These are phyloP conservation scores for Octopus bimaculoides DNA, from an alignment of 1,140 invertebrate species.

Conservation along the genomic window DNA sequence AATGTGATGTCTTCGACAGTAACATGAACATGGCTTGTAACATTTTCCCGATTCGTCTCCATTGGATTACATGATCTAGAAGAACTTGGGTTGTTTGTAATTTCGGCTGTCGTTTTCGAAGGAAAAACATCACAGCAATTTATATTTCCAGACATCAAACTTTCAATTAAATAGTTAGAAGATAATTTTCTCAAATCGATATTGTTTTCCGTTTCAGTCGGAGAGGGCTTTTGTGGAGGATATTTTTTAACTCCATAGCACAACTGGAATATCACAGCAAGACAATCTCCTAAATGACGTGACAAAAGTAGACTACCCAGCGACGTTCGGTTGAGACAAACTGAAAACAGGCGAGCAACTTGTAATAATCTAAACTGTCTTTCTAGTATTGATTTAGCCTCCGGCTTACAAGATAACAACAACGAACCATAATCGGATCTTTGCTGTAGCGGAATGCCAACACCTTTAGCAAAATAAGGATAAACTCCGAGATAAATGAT, in stretches of 20 bases:
- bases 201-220: background rate
- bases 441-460: slow-evolving; percentile 62
- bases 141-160: background rate
- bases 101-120: background rate
- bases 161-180: background rate
- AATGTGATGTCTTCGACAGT: slow-evolving; percentile 61
- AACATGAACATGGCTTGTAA: background rate
- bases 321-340: slow-evolving; percentile 51
- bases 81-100: background rate
- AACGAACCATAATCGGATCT: slow-evolving; percentile 34
- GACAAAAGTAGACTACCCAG: slow-evolving; percentile 54
- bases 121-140: too few species aligned
- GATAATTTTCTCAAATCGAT: background rate
- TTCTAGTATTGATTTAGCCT: slow-evolving; percentile 10
- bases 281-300: slow-evolving; percentile 58
- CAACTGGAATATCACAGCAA: slow-evolving; percentile 71
- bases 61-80: background rate
- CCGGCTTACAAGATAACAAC: slow-evolving; percentile 12
- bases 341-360: slow-evolving; percentile 41
- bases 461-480: slow-evolving; percentile 65
- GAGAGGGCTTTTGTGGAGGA: background rate
- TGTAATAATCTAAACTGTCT: slow-evolving; percentile 27
- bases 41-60: background rate
- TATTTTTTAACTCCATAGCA: slow-evolving; percentile 52
- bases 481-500: slow-evolving; percentile 66